Evolutionary conservation across 2,797 vertebrate species (phyloP).

Genomic region (Carapus acus): DNA sequence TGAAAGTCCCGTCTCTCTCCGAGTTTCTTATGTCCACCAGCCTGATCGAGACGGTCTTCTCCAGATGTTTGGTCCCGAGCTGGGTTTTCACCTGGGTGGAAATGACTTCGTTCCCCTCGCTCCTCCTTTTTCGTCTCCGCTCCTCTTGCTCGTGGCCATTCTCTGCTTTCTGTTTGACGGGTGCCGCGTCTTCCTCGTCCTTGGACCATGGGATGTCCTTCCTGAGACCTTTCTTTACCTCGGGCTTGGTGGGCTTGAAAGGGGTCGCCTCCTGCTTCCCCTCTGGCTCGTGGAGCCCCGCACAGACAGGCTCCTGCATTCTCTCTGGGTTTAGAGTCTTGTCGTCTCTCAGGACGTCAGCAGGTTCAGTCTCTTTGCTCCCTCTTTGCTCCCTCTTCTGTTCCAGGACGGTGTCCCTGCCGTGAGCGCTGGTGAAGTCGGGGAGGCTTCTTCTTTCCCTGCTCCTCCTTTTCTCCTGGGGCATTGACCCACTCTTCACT

Average conservation of each 20-base stretch:
- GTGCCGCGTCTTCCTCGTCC: conserved; percentile 49
- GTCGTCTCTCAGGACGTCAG: neutral
- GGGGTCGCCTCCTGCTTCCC: conserved; percentile 7
- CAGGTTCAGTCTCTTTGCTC: conserved; percentile 2
- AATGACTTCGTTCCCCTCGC: conserved; percentile 69
- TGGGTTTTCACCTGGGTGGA: conserved; percentile 65
- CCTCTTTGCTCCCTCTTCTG: conserved; percentile 3
- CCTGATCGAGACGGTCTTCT: conserved; percentile 77
- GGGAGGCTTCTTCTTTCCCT: conserved; percentile 18
- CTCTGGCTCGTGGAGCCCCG: conserved; percentile 23
- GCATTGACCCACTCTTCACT: conserved; percentile 38
- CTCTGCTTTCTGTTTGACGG: conserved; percentile 46
- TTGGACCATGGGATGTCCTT: conserved; percentile 30
- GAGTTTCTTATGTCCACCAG: conserved; percentile 73
- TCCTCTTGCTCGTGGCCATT: conserved; percentile 67
- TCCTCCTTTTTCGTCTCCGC: conserved; percentile 66
- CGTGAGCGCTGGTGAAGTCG: conserved; percentile 18
- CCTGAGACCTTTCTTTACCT: conserved; percentile 33
- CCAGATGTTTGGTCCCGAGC: conserved; percentile 66
- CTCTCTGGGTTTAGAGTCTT: conserved; percentile 3
- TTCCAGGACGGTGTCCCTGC: conserved; percentile 36
- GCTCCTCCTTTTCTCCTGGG: conserved; percentile 42
- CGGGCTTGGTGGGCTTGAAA: conserved; percentile 25
- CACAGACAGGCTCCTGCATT: conserved; percentile 1
- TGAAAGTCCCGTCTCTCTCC: conserved; percentile 53